Percentiles rank a stretch among this genome's conserved stretches.
These are phyloP conservation scores for Hyperopisus bebe DNA, from an alignment of 2,113 vertebrate genomes.

Conservation along the genomic window DNA sequence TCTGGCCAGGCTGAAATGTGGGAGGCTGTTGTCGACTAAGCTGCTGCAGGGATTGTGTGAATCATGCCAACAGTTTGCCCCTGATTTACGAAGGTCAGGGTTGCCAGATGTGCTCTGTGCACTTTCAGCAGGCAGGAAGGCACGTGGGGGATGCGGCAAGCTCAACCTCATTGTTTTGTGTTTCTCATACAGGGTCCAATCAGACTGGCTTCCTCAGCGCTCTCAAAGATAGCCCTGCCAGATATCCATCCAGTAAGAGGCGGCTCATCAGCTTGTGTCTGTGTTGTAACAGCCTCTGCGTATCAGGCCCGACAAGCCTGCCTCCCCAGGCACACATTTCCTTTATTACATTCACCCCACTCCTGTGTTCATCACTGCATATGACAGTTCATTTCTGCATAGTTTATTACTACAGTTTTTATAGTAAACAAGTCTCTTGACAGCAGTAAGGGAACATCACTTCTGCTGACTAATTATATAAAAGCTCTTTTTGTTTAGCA, in stretches of 20 bases:
- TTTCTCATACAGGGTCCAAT: slow-evolving; percentile 75
- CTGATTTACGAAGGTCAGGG: background rate
- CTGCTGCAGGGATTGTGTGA: background rate
- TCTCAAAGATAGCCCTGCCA: slow-evolving; percentile 89
- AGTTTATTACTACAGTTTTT: background rate
- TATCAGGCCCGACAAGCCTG: background rate
- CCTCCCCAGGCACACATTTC: background rate
- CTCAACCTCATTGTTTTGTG: background rate
- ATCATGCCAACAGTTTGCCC: background rate
- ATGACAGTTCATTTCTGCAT: background rate
- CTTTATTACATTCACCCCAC: background rate
- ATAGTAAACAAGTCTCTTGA: background rate
- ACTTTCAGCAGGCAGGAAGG: background rate
- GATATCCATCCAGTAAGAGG: slow-evolving; percentile 87
- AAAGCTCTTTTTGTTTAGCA: background rate
- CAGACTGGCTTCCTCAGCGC: slow-evolving; percentile 81
- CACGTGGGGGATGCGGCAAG: background rate
- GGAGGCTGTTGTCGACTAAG: background rate
- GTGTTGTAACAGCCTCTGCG: background rate
- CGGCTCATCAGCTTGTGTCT: background rate
- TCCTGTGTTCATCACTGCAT: background rate
- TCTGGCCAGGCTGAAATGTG: background rate
- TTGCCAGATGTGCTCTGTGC: background rate
- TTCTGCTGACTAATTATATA: background rate
- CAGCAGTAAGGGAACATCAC: background rate